Evolutionary conservation across 2,113 vertebrate genomes (phyloP), one percentile per base, ranked within the genome.

Genomic region (Sprattus sprattus): DNA sequence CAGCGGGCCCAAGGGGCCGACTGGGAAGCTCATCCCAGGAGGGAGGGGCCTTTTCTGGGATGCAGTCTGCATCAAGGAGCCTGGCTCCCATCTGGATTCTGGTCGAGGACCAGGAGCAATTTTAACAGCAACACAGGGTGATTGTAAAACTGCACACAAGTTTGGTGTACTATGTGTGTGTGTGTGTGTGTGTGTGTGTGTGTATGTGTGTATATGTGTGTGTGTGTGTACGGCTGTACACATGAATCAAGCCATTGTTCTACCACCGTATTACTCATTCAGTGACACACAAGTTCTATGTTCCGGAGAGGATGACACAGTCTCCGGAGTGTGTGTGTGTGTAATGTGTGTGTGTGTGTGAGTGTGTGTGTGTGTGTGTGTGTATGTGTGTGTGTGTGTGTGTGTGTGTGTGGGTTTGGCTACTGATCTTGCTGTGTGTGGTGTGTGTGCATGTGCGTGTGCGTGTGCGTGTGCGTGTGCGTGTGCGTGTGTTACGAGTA

Each of bases 31-130:
- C 64, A 44, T 82, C 64, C 49, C 82, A 46, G 82, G 20, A 9
- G 81, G 57, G 84, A 75, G 81, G 57, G 78, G 89, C 88, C 85
- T 81, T 28, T 71, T 13, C 45, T 46, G 83, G 84, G 88, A 85
- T 44, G 86, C 11, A 81, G 90, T 86, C 39, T 87, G 6, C 32
- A 10, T 7, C 75, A 71, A 80, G 60, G 60, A 85, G 67, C 84
- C 90, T 91, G 92, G 89, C 93, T 91, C 89, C 88, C 91, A 92
- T 93, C 89, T 88, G 81, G 82, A n/a, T 25, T 25, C 86, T 93
- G 91, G 91, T 86, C 25, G 0, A 46, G 71, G 82, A 89, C 91
- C 92, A 88, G 88, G 15, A 75, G 78, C 87, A 87, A 88, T 85
- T 88, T 87, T 86, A 85, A 64, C 84, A 80, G 85, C 46, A 84